Conservation (phyloP, 1,140 invertebrate species). For the Globodera rostochiensis region DNA sequence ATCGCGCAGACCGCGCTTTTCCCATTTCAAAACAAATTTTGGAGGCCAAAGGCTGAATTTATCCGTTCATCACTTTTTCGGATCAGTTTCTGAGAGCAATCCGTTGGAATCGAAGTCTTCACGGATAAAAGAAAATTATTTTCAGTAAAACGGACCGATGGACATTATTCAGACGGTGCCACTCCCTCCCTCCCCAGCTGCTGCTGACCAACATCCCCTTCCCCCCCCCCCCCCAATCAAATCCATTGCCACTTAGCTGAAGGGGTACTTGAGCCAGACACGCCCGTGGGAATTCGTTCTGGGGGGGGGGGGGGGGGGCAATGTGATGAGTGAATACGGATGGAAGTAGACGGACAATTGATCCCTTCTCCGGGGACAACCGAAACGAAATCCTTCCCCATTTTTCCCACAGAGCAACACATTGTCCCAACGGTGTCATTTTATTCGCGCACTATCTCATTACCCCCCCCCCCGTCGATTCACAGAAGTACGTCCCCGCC, state of each 20-base stretch:
- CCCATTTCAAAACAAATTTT: background rate
- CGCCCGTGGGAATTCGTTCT: background rate
- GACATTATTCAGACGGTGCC: background rate
- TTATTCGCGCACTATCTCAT: too few species aligned
- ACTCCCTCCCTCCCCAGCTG: too few species aligned
- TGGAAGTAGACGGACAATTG: background rate
- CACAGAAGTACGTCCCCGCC: too few species aligned
- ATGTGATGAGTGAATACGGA: background rate
- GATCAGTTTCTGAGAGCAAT: too few species aligned
- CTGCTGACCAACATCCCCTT: background rate
- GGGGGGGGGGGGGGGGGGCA: too few species aligned
- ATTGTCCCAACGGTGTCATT: too few species aligned
- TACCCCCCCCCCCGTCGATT: too few species aligned
- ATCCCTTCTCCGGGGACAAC: background rate
- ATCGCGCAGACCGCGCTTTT: background rate
- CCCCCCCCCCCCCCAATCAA: background rate
- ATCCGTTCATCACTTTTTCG: background rate
- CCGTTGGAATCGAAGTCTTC: too few species aligned
- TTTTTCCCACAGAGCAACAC: background rate
- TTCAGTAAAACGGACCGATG: background rate
- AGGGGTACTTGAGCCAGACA: conserved; percentile 7
- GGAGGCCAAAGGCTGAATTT: background rate
- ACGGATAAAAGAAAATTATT: too few species aligned
- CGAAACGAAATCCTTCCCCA: background rate
- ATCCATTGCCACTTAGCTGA: background rate